Base-by-base conservation (phyloP, 2,888 invertebrate species). In the Ennomos fuscantarius region DNA sequence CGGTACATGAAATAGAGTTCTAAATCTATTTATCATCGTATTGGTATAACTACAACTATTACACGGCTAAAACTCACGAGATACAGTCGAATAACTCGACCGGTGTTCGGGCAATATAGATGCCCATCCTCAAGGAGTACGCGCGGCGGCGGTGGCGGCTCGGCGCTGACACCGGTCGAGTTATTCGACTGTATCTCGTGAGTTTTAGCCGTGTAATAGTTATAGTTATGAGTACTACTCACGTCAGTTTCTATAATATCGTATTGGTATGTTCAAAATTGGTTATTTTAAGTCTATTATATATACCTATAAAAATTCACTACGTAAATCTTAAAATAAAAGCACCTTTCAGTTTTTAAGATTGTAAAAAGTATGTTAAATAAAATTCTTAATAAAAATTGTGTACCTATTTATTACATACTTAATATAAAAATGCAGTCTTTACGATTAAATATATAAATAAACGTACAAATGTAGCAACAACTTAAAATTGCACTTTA, bases 351-450 rank as follows among this genome's bases (percentile, higher is more conserved):
- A 54, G 81, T 84, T 78, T 79, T 80, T 69, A 71, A 73, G 65
- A 69, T 76, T 79, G 78, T 84, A 78, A 79, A 74, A 81, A 76
- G 79, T 82, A 89, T 87, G 85, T 87, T 86, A 88, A 90, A 87
- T 89, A 89, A 89, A 89, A 84, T 75, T 72, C 72, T 76, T 67
- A 69, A 71, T 72, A 73, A 78, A 78, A 72, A 51, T 48, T 66
- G 65, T 74, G 63, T 69, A 60, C 66, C 76, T 77, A 75, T 84
- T 87, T 82, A 81, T 82, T 82, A 52, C 49, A 50, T 64, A 69
- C 73, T 3, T 24, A 24, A 24, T 74, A 68, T 73, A 73, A 77
- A 76, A 76, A 78, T 73, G 72, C 86, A 87, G 85, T 86, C 79
- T 82, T 84, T 56, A 49, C 8, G 24, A 56, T 45, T 50, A 52